phyloP scores from a whole-genome alignment of 37 sponge, comb jelly and placozoan genomes.

The Axinella damicornis region DNA sequence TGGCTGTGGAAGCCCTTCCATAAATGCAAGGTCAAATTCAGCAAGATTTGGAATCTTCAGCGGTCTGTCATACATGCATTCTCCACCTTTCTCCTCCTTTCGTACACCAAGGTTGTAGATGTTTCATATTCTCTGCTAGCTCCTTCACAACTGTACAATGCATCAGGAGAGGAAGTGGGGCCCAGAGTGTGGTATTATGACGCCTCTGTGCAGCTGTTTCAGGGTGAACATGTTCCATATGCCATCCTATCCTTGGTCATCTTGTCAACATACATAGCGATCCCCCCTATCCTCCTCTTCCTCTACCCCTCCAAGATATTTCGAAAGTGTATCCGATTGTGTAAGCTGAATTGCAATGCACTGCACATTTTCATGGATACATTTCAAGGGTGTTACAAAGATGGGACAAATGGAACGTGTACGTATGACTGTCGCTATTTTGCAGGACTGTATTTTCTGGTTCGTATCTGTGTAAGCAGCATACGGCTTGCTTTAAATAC shows the following conservation, averaged over 20 bases:
- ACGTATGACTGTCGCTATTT: not conserved
- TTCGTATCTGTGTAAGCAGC: not conserved
- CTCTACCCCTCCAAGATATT: constrained; percentile 7
- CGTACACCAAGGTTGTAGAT: not conserved
- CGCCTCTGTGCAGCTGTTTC: not conserved
- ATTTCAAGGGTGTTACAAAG: constrained; percentile 30
- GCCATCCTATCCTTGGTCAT: constrained; percentile 4
- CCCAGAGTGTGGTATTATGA: not conserved
- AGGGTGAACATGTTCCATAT: constrained; percentile 14
- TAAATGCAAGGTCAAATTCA: not conserved
- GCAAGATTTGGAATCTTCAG: constrained; percentile 3
- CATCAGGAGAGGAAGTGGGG: not conserved
- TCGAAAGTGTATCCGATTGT: not conserved
- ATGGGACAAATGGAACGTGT: constrained; percentile 7
- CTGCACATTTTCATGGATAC: constrained; percentile 3
- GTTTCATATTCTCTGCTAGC: constrained; percentile 13
- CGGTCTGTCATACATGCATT: constrained; percentile 29
- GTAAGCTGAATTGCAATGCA: not conserved
- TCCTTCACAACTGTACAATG: not conserved
- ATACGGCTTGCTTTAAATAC: not conserved
- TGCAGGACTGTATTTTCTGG: not conserved
- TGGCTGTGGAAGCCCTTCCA: not conserved
- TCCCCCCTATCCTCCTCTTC: constrained; percentile 22
- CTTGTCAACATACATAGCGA: not conserved
- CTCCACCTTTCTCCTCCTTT: constrained; percentile 20